Conservation (phyloP, 1,140 invertebrate genomes). For the Leptopilina clavipes region DNA sequence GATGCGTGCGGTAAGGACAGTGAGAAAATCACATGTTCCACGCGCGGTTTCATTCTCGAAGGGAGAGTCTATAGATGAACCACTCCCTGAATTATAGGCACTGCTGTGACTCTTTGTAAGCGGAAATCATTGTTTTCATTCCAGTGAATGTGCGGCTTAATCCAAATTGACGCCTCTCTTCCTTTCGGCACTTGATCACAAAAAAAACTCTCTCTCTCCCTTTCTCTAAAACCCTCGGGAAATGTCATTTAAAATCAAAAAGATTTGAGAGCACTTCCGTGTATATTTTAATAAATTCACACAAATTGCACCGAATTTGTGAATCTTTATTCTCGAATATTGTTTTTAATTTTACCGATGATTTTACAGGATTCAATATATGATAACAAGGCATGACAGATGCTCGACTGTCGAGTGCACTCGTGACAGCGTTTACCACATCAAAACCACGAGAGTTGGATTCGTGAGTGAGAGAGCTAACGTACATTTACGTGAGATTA, state of each 20-base stretch:
- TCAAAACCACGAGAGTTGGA: not conserved
- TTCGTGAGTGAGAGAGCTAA: not conserved
- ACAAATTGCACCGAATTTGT: too few species aligned
- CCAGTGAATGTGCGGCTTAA: not conserved
- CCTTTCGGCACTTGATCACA: not conserved
- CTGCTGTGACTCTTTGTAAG: not conserved
- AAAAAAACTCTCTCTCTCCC: not conserved
- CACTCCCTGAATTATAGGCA: not conserved
- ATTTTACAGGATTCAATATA: too few species aligned
- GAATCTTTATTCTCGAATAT: too few species aligned
- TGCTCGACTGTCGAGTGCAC: not conserved
- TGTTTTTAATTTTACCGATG: too few species aligned
- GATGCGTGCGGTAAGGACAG: conserved; percentile 15
- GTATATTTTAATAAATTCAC: too few species aligned
- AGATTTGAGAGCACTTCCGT: too few species aligned
- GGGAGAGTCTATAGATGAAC: not conserved
- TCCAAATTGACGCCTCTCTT: not conserved
- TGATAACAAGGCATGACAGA: not conserved
- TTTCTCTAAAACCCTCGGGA: not conserved
- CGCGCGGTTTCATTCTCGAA: conserved; percentile 27
- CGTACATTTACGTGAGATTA: conserved; percentile 10
- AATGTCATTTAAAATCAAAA: not conserved
- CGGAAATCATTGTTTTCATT: conserved; percentile 29
- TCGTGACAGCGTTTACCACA: conserved; percentile 8
- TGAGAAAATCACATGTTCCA: conserved; percentile 34